Conservation (phyloP, 2,888 invertebrate species). For the Pristionchus exspectatus region DNA sequence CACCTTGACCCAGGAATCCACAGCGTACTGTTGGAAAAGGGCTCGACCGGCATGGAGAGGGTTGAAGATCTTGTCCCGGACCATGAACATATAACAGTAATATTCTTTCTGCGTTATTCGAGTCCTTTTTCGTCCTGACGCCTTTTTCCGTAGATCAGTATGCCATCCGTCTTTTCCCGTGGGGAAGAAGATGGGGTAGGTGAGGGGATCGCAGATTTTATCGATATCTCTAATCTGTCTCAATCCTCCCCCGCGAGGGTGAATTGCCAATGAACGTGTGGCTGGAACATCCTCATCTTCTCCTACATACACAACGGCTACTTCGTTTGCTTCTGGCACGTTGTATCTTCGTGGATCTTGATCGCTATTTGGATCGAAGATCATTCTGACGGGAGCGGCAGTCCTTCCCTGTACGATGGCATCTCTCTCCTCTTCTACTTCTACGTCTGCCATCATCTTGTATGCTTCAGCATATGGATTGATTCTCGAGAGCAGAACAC, state of each 20-base stretch:
- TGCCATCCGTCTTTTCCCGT: constrained; percentile 67
- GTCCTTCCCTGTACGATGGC: constrained; percentile 36
- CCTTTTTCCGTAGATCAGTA: constrained; percentile 37
- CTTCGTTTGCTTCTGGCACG: constrained; percentile 62
- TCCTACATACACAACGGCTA: constrained; percentile 66
- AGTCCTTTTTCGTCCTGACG: constrained; percentile 55
- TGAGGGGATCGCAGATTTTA: constrained; percentile 79
- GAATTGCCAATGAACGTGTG: constrained; percentile 77
- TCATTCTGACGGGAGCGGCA: constrained; percentile 50
- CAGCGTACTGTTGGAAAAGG: constrained; percentile 78
- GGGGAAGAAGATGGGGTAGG: constrained; percentile 79
- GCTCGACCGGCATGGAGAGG: constrained; percentile 69
- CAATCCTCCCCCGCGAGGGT: constrained; percentile 67
- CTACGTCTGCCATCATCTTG: constrained; percentile 60
- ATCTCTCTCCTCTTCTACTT: constrained; percentile 55
- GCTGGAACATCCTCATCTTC: constrained; percentile 59
- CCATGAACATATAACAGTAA: constrained; percentile 65
- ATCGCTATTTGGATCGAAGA: constrained; percentile 53
- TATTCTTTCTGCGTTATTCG: constrained; percentile 67
- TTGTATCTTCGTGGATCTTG: constrained; percentile 63
- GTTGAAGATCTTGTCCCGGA: constrained; percentile 66
- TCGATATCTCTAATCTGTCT: constrained; percentile 74
- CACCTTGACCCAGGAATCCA: constrained; percentile 79
- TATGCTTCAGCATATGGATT: constrained; percentile 59
- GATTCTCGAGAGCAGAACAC: constrained; percentile 3